These are phyloP conservation scores for Philereme vetulata DNA, from an alignment of 2,888 invertebrate species.

Conservation along the genomic window DNA sequence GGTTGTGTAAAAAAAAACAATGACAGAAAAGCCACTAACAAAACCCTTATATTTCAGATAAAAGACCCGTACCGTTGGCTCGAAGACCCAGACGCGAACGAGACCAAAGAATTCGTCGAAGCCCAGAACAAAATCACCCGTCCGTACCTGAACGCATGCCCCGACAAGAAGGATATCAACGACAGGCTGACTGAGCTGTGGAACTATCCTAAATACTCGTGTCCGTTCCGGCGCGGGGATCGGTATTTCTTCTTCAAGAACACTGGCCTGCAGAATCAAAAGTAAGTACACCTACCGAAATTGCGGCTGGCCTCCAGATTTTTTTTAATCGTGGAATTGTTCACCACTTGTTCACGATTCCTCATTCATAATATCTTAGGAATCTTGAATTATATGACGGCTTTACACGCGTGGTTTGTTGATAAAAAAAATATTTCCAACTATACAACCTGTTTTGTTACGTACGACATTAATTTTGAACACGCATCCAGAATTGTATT, in stretches of 20 bases:
- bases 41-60: conserved; percentile 80
- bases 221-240: conserved; percentile 91
- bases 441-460: too few species aligned
- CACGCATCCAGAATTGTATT: too few species aligned
- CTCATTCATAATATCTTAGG: too few species aligned
- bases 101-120: conserved; percentile 95
- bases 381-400: too few species aligned
- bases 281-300: conserved; percentile 75
- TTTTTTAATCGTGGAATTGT: too few species aligned
- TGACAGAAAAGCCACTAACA: background rate
- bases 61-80: conserved; percentile 97
- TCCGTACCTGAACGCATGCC: conserved; percentile 92
- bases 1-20: too few species aligned
- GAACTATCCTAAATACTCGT: conserved; percentile 98
- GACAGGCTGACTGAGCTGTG: conserved; percentile 93
- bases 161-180: conserved; percentile 88
- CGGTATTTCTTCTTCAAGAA: conserved; percentile 97
- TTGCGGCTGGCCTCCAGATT: too few species aligned
- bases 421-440: too few species aligned
- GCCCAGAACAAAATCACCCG: conserved; percentile 94
- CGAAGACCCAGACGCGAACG: conserved; percentile 96
- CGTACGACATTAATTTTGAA: too few species aligned
- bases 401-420: too few species aligned
- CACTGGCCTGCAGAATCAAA: conserved; percentile 98
- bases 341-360: too few species aligned